Conservation (phyloP, 1,140 invertebrate genomes). For the Cherax destructor region DNA sequence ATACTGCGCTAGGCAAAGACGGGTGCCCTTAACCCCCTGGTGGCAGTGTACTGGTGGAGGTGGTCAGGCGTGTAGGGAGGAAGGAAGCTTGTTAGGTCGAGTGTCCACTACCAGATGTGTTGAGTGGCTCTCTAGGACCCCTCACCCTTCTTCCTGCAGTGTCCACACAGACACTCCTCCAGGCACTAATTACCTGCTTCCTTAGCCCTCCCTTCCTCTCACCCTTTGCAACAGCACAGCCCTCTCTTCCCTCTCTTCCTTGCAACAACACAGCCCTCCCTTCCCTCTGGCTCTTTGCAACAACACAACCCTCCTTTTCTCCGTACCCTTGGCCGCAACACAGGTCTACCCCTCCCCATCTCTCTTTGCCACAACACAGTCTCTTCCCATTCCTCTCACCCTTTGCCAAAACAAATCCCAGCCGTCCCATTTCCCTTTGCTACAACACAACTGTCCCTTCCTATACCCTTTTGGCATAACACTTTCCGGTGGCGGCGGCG, state of each 20-base stretch:
- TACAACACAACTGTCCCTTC: no score
- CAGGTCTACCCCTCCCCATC: no score
- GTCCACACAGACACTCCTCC: background rate
- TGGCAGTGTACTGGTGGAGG: constrained; percentile 39
- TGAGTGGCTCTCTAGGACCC: background rate
- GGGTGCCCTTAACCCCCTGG: background rate
- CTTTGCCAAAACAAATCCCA: no score
- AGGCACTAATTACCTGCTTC: background rate
- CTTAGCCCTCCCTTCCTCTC: background rate
- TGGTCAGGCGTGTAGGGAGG: background rate
- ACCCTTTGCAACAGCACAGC: no score
- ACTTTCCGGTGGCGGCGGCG: background rate
- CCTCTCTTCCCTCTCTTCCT: no score
- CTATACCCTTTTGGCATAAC: background rate
- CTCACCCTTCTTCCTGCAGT: constrained; percentile 19
- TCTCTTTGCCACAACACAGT: no score
- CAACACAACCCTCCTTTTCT: no score
- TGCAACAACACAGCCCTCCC: no score
- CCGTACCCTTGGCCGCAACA: no score
- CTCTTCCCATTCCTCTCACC: no score
- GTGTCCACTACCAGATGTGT: constrained; percentile 19
- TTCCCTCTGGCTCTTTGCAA: no score
- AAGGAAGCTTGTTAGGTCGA: constrained; percentile 43
- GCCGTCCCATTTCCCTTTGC: no score
- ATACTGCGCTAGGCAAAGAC: background rate